Conservation (phyloP, 2,113 vertebrate species). For the Erythrolamprus reginae region DNA sequence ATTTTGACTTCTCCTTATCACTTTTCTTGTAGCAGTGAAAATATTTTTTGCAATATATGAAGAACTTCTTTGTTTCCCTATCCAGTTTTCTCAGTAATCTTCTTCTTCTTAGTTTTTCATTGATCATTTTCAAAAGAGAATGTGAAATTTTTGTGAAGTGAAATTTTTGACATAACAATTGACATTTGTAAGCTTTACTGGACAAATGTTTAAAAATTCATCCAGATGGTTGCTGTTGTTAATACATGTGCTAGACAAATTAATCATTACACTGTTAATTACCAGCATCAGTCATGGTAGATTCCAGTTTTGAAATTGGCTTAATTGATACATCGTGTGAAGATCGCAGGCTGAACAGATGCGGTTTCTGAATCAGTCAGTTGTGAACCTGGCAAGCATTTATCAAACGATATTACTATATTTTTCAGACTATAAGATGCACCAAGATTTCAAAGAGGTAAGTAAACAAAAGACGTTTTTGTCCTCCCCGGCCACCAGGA, state of each 20-base stretch:
- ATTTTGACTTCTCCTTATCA: not conserved
- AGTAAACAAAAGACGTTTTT: too few species aligned
- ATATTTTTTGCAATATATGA: not conserved
- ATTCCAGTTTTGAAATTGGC: not conserved
- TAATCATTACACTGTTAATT: not conserved
- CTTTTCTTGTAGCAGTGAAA: not conserved
- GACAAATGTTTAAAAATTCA: not conserved
- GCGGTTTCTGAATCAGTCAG: not conserved
- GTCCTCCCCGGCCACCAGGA: too few species aligned
- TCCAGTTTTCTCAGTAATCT: not conserved
- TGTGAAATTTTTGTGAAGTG: not conserved
- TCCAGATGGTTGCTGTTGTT: not conserved
- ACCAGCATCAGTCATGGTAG: not conserved
- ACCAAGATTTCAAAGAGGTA: too few species aligned
- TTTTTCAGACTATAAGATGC: too few species aligned
- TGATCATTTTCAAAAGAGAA: not conserved
- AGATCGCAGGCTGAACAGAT: not conserved
- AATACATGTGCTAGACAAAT: not conserved
- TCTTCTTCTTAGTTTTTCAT: not conserved
- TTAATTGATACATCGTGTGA: not conserved
- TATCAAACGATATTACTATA: not conserved
- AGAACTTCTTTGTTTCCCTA: not conserved
- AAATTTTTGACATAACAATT: not conserved
- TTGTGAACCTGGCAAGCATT: not conserved
- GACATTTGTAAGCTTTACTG: not conserved